These are phyloP conservation scores for Homalodisca vitripennis DNA, from an alignment of 1,140 invertebrate genomes.

Conservation along the genomic window DNA sequence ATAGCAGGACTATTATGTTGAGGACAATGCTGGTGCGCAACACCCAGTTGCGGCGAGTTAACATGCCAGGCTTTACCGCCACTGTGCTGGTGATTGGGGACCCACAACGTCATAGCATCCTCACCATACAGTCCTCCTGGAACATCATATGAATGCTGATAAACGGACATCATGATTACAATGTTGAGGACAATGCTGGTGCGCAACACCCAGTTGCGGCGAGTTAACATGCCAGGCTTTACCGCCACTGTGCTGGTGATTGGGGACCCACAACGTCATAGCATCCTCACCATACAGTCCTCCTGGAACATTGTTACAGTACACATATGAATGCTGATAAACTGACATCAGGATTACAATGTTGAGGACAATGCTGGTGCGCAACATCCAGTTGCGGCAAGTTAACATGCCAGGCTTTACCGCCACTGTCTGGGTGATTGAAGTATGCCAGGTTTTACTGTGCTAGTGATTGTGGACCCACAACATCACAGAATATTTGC, in stretches of 20 bases:
- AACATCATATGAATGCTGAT: no score
- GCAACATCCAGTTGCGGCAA: slow-evolving; percentile 66
- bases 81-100: background rate
- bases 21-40: slow-evolving; percentile 70
- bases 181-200: slow-evolving; percentile 72
- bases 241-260: slow-evolving; percentile 1
- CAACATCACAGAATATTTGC: background rate
- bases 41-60: slow-evolving; percentile 61
- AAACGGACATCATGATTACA: slow-evolving; percentile 66
- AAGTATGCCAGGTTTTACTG: no score
- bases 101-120: slow-evolving; percentile 3
- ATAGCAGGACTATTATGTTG: slow-evolving; percentile 67
- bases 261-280: background rate
- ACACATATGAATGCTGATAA: no score
- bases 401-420: slow-evolving; percentile 29
- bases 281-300: background rate
- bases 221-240: slow-evolving; percentile 30
- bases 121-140: no score
- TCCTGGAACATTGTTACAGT: no score
- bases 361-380: slow-evolving; percentile 70
- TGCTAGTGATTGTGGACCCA: background rate
- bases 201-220: slow-evolving; percentile 68
- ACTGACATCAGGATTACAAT: slow-evolving; percentile 67
- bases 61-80: slow-evolving; percentile 26
- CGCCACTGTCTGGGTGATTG: no score